A percentile compares a stretch with the other conserved stretches of the same genome.
Conservation (phyloP, 2,113 vertebrate genomes). For the Megaceryle torquata region DNA sequence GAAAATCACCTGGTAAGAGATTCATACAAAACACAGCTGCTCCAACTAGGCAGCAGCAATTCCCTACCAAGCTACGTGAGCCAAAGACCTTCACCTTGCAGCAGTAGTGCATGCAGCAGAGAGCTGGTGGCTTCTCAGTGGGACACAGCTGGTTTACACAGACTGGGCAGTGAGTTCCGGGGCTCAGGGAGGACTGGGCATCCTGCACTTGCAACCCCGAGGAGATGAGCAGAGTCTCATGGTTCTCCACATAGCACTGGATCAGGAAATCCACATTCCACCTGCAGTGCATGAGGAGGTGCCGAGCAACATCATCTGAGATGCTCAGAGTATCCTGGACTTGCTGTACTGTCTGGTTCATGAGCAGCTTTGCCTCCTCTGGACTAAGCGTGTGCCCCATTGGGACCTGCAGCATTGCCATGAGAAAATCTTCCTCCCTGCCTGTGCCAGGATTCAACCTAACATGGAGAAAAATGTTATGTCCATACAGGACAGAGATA, state of each 20-base stretch:
- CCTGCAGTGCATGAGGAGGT: slow-evolving; percentile 88
- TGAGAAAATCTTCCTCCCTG: slow-evolving; percentile 75
- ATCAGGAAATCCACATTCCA: slow-evolving; percentile 93
- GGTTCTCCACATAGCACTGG: slow-evolving; percentile 86
- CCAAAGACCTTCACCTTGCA: slow-evolving; percentile 80
- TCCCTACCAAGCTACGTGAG: neutral
- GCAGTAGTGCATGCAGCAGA: slow-evolving; percentile 94
- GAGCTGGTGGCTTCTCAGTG: slow-evolving; percentile 73
- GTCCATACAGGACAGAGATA: neutral
- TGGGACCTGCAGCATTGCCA: slow-evolving; percentile 87
- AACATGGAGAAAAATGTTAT: neutral
- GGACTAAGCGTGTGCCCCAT: slow-evolving; percentile 91
- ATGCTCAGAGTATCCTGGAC: slow-evolving; percentile 87
- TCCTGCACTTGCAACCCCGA: slow-evolving; percentile 83
- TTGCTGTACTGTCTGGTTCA: slow-evolving; percentile 86
- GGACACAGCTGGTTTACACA: slow-evolving; percentile 79
- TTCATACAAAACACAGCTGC: neutral
- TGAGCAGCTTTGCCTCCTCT: slow-evolving; percentile 87
- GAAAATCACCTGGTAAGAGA: neutral
- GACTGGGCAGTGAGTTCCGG: slow-evolving; percentile 83
- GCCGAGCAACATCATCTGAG: slow-evolving; percentile 81
- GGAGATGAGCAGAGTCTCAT: slow-evolving; percentile 77
- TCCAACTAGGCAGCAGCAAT: neutral
- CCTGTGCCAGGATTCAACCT: slow-evolving; percentile 45
- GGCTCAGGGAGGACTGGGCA: slow-evolving; percentile 61